Base-by-base conservation (phyloP, 2,888 invertebrate genomes). In the Ceriagrion tenellum region DNA sequence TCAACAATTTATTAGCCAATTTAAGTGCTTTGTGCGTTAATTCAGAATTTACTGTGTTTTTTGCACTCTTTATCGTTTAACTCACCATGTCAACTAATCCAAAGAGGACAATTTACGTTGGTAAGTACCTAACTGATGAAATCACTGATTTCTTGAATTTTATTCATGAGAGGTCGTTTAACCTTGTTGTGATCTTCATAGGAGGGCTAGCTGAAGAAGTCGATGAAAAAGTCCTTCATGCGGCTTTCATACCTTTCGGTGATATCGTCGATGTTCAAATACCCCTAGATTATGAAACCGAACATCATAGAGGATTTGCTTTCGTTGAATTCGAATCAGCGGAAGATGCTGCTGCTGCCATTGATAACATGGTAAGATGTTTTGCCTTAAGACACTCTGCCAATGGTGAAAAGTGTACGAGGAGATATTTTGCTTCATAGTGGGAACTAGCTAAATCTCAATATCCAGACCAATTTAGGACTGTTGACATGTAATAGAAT, bases 221-320 rank as follows among this genome's bases (percentile, higher is more conserved):
- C 0, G 99, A 99, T 96, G 99, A 99, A 96, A 99, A 99, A 97
- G 98, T 99, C 55, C 97, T 99, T 69, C 99, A 99, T 97, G 99
- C 99, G 95, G 99, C 99, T 0, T 99, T 99, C 96, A 99, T 99
- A 96, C 99, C 99, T 1, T 99, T 99, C 97, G 99, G 99, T 18
- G 99, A 99, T 97, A 98, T 99, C 95, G 98, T 99, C n/a, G 99
- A 99, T 97, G 98, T 99, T 90, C 99, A 99, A 97, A 99, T 99
- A 97, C 99, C 99, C 20, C 97, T 99, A 95, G 99, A 99, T 97
- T 99, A 99, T 97, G 99, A 99, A 97, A 98, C 98, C 95, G 99
- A 99, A 96, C 99, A 99, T 96, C 99, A 99, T 96, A 97, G 99
- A 96, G 99, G 99, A n/a, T 99, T 99, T 97, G 99, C 99, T 0